Evolutionary conservation across 2,888 invertebrate species (phyloP).

Genomic region (Bhutanitis thaidina): DNA sequence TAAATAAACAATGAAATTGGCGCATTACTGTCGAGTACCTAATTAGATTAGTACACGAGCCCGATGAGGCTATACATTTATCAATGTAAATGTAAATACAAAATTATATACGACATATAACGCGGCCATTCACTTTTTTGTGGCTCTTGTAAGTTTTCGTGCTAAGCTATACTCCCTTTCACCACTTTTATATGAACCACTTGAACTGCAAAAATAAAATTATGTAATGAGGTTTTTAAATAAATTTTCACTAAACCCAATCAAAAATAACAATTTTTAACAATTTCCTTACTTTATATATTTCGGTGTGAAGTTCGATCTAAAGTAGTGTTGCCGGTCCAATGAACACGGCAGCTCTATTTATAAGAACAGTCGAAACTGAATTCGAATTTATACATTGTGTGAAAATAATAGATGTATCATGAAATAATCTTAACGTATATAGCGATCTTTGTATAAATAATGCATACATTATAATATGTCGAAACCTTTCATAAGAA

Average conservation of each 20-base stretch:
- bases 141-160: slow-evolving; percentile 53
- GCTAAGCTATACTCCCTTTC: slow-evolving; percentile 16
- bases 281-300: not conserved
- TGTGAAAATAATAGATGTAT: slow-evolving; percentile 5
- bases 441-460: slow-evolving; percentile 15
- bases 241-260: slow-evolving; percentile 5
- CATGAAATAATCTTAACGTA: slow-evolving; percentile 8
- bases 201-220: slow-evolving; percentile 3
- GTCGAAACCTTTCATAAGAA: slow-evolving; percentile 9
- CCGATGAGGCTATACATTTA: slow-evolving; percentile 70
- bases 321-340: not conserved
- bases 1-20: slow-evolving; percentile 73
- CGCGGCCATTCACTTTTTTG: slow-evolving; percentile 59
- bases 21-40: slow-evolving; percentile 81
- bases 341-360: slow-evolving; percentile 1
- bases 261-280: not conserved
- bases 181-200: slow-evolving; percentile 9
- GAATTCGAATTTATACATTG: slow-evolving; percentile 16
- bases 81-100: slow-evolving; percentile 52
- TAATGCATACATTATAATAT: slow-evolving; percentile 6
- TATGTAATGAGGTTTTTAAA: slow-evolving; percentile 8
- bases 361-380: slow-evolving; percentile 2
- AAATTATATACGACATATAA: slow-evolving; percentile 49
- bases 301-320: not conserved
- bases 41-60: slow-evolving; percentile 75